Base-by-base conservation (phyloP, 2,888 invertebrate species). In the Oligia latruncula region DNA sequence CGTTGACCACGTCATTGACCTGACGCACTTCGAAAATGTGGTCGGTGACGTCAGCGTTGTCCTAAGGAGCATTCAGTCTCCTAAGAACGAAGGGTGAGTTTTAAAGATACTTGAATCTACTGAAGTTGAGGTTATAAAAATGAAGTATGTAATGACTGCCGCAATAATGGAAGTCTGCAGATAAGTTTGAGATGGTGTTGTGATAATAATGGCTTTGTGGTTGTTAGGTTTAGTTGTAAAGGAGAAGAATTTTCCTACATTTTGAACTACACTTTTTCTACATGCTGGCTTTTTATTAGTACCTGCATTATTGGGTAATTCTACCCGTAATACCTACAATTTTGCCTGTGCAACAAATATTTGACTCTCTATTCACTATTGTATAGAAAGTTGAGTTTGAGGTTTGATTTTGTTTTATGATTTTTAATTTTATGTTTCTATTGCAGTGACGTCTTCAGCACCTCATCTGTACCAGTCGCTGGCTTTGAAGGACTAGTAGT, bases 21-120 rank as follows among this genome's bases (percentile, higher is more conserved):
- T 96, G 81, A 94, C 94, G 23, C 94, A 95, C 87, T 96, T 96
- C 60, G 96, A 96, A 85, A 93, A 95, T 77, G 94, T 95, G 4
- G 66, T n/a, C n/a, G 94, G 93, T 55, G 88, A 95, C 58, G 97
- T 97, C 49, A 92, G 96, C 15, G 95, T 97, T 49, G 97, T 97
- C 91, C 43, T 95, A 2, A 92, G 92, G 73, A 96, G 95, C 83
- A 90, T 94, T 40, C 91, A 94, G 58, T 96, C 96, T 4, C 90
- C 92, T 2, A 96, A 95, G 77, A 90, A 90, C 49, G 91, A 92
- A 86, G 95, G 95, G 95, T 95, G 82, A 85, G 80, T 80, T 73
- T 71, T 64, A 17, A 29, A 67, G 13, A 49, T n/a, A 35, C 17
- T 62, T 49, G 23, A n/a, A 80, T 58, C 8, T n/a, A 23, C 23